These are phyloP conservation scores for Heliconius charithonia DNA, from an alignment of 2,888 invertebrate species.

Conservation along the genomic window DNA sequence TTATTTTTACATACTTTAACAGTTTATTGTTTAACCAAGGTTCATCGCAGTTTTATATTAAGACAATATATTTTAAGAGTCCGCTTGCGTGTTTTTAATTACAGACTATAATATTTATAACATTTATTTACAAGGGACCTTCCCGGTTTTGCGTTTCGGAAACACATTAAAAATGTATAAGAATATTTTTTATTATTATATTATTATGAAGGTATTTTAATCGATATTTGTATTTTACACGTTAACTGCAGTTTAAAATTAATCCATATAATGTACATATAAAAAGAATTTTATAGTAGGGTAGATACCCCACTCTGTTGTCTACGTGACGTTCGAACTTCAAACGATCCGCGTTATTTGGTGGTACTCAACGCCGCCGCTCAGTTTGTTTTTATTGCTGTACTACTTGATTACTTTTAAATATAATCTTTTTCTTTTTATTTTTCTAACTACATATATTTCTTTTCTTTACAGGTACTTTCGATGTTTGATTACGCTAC, in stretches of 20 bases:
- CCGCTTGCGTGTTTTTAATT: slow-evolving; percentile 23
- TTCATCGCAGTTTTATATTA: slow-evolving; percentile 9
- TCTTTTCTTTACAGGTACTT: slow-evolving; percentile 8
- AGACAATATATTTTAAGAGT: slow-evolving; percentile 9
- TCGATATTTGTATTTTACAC: neutral
- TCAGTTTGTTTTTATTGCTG: no score
- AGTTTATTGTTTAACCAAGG: slow-evolving; percentile 17
- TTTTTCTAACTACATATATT: neutral
- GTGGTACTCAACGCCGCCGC: no score
- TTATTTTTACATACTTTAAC: neutral
- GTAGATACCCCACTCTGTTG: no score
- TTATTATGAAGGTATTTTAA: neutral
- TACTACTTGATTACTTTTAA: no score
- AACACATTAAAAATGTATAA: neutral
- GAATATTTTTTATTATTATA: neutral
- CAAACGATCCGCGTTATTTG: neutral
- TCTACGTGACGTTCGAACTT: no score
- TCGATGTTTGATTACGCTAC: neutral
- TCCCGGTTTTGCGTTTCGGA: slow-evolving; percentile 12
- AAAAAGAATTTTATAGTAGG: no score
- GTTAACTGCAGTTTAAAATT: no score
- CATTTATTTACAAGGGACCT: slow-evolving; percentile 1
- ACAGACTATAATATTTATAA: neutral
- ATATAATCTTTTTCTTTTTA: neutral
- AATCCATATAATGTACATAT: no score